These are phyloP conservation scores for Phanerotoma sp. DNA, from an alignment of 2,888 invertebrate species.

Conservation along the genomic window DNA sequence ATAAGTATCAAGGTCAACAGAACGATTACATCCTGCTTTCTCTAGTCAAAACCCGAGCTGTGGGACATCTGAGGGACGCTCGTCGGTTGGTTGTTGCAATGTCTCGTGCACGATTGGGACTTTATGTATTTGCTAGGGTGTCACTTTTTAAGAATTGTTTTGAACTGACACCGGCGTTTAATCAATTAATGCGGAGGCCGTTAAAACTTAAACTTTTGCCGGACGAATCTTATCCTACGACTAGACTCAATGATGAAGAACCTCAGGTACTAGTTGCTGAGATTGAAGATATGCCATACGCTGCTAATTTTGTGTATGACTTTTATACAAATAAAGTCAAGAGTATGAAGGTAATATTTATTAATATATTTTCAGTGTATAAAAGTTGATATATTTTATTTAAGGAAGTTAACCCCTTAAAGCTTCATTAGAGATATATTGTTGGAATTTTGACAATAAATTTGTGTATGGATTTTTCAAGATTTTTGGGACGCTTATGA, in stretches of 20 bases:
- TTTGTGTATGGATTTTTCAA: no score
- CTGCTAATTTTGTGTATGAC: constrained; percentile 93
- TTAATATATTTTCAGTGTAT: no score
- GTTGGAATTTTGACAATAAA: no score
- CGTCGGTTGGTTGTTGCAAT: constrained; percentile 96
- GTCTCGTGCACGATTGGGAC: constrained; percentile 93
- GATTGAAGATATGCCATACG: constrained; percentile 87
- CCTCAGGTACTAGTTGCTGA: constrained; percentile 61
- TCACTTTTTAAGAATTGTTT: constrained; percentile 94
- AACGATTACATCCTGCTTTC: constrained; percentile 98
- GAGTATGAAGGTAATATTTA: constrained; percentile 61
- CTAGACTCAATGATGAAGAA: constrained; percentile 60
- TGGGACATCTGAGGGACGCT: constrained; percentile 97
- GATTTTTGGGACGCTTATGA: no score
- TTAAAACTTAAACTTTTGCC: constrained; percentile 77
- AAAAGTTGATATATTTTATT: no score
- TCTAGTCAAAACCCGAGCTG: constrained; percentile 91
- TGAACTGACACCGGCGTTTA: constrained; percentile 94
- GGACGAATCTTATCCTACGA: constrained; percentile 77
- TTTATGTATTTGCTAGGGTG: constrained; percentile 94
- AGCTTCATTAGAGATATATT: no score
- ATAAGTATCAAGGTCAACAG: constrained; percentile 99
- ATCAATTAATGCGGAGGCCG: constrained; percentile 81
- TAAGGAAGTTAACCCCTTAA: no score
- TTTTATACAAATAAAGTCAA: constrained; percentile 81